A percentile compares a stretch with the other conserved stretches of the same genome.
These are phyloP conservation scores for Epirrhoe tristata DNA, from an alignment of 2,888 invertebrate species.

Conservation along the genomic window DNA sequence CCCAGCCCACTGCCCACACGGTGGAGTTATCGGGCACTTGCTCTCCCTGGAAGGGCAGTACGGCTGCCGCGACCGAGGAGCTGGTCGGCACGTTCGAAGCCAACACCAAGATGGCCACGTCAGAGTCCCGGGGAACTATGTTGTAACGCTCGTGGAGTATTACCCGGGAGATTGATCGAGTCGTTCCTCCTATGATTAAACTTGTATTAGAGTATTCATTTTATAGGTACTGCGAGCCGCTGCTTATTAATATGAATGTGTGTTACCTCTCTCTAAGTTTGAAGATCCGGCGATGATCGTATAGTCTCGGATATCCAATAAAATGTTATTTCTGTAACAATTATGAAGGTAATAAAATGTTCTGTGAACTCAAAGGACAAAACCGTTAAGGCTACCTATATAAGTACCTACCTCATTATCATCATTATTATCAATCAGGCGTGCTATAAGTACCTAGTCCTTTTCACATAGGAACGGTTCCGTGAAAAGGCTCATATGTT, in stretches of 20 bases:
- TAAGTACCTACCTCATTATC: too few species aligned
- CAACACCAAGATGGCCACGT: conserved; percentile 64
- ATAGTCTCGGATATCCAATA: conserved; percentile 30
- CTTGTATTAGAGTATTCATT: too few species aligned
- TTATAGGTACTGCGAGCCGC: background rate
- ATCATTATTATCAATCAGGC: too few species aligned
- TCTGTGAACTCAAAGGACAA: too few species aligned
- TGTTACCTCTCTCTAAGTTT: conserved; percentile 50
- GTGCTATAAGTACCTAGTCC: too few species aligned
- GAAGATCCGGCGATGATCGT: conserved; percentile 57
- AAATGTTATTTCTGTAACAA: background rate
- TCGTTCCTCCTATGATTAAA: conserved; percentile 55
- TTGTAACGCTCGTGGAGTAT: conserved; percentile 65
- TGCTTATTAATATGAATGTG: too few species aligned
- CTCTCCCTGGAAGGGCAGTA: conserved; percentile 52
- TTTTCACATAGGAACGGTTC: too few species aligned
- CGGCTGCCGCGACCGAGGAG: conserved; percentile 42
- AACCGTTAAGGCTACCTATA: too few species aligned
- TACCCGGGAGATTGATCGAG: conserved; percentile 53
- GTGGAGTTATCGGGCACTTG: conserved; percentile 53
- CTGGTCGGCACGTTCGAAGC: conserved; percentile 45
- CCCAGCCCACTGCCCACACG: conserved; percentile 69
- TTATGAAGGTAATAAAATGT: too few species aligned
- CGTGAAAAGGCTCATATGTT: too few species aligned
- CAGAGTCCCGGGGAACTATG: conserved; percentile 55